phyloP scores from a whole-genome alignment of 2,113 vertebrate species.

The Tylochromis polylepis region DNA sequence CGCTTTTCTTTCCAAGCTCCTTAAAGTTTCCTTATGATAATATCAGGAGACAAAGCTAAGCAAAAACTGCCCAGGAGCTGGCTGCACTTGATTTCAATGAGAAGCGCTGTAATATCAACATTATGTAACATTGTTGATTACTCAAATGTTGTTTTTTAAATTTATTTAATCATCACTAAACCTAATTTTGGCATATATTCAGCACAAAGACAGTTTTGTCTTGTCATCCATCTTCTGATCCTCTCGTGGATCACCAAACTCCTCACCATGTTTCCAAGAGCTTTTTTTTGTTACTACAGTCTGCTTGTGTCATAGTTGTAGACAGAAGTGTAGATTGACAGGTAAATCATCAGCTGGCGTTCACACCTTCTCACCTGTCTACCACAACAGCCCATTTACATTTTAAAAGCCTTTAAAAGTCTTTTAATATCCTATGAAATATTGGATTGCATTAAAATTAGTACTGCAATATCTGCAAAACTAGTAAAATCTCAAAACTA shows the following conservation, averaged over 20 bases:
- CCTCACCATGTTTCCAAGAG: background rate
- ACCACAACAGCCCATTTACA: background rate
- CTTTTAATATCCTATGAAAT: background rate
- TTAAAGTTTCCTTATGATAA: background rate
- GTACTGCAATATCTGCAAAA: rapidly evolving
- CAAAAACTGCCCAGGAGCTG: background rate
- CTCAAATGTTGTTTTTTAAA: background rate
- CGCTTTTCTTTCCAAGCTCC: no score
- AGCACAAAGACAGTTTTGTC: background rate
- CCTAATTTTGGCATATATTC: background rate
- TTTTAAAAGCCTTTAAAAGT: background rate
- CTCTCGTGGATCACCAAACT: background rate
- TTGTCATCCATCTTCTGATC: background rate
- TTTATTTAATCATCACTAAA: no score
- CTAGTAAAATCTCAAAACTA: background rate
- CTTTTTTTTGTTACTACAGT: no score
- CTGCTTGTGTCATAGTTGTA: background rate
- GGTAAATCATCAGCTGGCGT: background rate
- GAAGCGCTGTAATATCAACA: rapidly evolving
- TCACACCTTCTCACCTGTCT: background rate
- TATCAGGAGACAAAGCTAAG: background rate
- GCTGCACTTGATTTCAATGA: background rate
- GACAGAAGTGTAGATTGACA: no score
- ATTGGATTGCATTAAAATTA: no score
- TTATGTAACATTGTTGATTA: background rate